Percentiles rank a stretch among this genome's conserved stretches.
These are phyloP conservation scores for Drosophila sp. DNA, from an alignment of 1,140 invertebrate species.

Conservation along the genomic window DNA sequence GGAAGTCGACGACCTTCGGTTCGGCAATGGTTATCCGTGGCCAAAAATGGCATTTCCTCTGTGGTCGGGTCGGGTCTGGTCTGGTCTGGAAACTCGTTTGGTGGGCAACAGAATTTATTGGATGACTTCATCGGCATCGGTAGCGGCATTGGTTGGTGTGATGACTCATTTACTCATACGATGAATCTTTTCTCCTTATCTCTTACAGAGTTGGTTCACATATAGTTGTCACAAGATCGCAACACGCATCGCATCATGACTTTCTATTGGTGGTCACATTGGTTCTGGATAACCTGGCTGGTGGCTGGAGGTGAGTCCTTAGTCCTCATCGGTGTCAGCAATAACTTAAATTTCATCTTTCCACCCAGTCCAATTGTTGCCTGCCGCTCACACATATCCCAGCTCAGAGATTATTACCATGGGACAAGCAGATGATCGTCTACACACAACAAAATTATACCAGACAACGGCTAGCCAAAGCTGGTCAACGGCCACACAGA, in stretches of 20 bases:
- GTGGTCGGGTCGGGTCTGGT: not conserved
- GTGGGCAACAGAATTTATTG: not conserved
- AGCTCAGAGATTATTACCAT: slow-evolving; percentile 48
- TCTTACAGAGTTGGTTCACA: slow-evolving; percentile 29
- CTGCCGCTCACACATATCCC: slow-evolving; percentile 74
- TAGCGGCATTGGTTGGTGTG: not conserved
- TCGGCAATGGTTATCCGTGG: slow-evolving; percentile 30
- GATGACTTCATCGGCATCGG: slow-evolving; percentile 34
- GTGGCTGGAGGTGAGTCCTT: slow-evolving; percentile 43
- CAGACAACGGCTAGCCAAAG: slow-evolving; percentile 64
- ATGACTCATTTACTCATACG: slow-evolving; percentile 33
- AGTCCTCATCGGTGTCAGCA: not conserved
- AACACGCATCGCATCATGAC: slow-evolving; percentile 85
- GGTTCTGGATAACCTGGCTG: slow-evolving; percentile 87
- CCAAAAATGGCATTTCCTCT: slow-evolving; percentile 36
- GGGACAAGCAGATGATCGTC: slow-evolving; percentile 43
- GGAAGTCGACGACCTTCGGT: slow-evolving; percentile 21
- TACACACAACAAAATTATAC: slow-evolving; percentile 66
- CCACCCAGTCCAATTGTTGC: slow-evolving; percentile 31
- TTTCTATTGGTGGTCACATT: slow-evolving; percentile 88
- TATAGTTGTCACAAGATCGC: slow-evolving; percentile 56
- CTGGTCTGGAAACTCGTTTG: slow-evolving; percentile 24
- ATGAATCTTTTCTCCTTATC: slow-evolving; percentile 18
- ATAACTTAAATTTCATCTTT: not conserved
- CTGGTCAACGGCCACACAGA: slow-evolving; percentile 60